Conservation (phyloP, 2,797 vertebrate genomes). For the Argya squamiceps region DNA sequence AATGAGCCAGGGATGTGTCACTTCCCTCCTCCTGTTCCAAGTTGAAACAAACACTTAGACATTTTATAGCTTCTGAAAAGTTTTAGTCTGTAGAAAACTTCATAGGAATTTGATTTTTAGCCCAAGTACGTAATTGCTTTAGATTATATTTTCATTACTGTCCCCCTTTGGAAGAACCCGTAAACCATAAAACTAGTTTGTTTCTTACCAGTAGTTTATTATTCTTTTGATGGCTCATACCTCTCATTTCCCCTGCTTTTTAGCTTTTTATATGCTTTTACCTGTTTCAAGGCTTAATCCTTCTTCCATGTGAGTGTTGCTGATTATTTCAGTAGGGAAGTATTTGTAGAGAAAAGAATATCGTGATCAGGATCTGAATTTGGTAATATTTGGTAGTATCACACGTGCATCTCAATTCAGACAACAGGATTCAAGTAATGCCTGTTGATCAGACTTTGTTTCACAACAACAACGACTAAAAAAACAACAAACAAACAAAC, state of each 20-base stretch:
- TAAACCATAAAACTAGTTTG: not conserved
- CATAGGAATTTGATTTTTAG: conserved; percentile 10
- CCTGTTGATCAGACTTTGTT: not conserved
- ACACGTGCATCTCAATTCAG: not conserved
- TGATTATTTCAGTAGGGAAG: not conserved
- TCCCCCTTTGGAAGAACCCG: not conserved
- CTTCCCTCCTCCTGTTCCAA: not conserved
- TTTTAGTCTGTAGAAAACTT: conserved; percentile 9
- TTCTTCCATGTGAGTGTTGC: not conserved
- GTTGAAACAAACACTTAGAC: not conserved
- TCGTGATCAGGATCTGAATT: not conserved
- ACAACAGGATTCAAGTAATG: not conserved
- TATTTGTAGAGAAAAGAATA: not conserved
- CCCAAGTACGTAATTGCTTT: not conserved
- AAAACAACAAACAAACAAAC: not conserved
- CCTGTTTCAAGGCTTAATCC: conserved; percentile 6
- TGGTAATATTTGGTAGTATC: not conserved
- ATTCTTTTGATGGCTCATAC: not conserved
- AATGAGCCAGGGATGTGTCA: not conserved
- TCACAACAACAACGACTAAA: not conserved
- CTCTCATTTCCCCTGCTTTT: not conserved
- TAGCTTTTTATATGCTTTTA: not conserved
- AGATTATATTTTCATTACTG: conserved; percentile 1
- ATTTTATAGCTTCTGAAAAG: conserved; percentile 18
- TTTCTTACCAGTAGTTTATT: conserved; percentile 33